These are phyloP conservation scores for Oreochromis spilurus DNA, from an alignment of 2,113 vertebrate genomes.

Conservation along the genomic window DNA sequence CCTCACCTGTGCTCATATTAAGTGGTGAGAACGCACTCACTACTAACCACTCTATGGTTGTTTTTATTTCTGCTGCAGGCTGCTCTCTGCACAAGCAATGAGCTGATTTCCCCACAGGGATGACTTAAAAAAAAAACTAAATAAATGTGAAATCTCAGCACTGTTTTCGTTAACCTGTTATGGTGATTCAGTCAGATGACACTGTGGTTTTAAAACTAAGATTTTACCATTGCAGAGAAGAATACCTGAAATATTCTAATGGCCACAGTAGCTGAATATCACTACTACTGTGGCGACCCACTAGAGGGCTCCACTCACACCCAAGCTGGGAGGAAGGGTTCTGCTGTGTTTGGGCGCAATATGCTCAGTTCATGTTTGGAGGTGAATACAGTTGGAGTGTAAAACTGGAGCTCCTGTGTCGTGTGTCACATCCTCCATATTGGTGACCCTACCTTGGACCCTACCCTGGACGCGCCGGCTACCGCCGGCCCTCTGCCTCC, in stretches of 20 bases:
- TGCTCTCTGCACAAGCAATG: slow-evolving; percentile 18
- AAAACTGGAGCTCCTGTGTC: no score
- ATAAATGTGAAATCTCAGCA: background rate
- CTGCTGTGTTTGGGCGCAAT: no score
- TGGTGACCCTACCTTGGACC: no score
- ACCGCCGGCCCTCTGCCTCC: no score
- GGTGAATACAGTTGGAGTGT: no score
- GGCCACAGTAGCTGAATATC: background rate
- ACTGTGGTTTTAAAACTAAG: background rate
- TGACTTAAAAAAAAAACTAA: background rate
- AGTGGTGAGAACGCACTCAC: background rate
- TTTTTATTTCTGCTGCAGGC: background rate
- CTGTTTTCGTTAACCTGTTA: background rate
- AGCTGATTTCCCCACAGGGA: slow-evolving; percentile 16
- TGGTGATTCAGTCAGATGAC: background rate
- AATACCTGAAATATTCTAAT: background rate
- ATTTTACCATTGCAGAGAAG: background rate
- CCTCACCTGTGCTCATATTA: background rate
- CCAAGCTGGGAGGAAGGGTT: no score
- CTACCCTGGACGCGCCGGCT: no score
- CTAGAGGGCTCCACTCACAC: no score
- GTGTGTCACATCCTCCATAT: no score
- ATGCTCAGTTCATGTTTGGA: no score
- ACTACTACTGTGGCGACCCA: background rate
- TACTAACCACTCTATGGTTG: background rate